Evolutionary conservation across 2,888 invertebrate species (phyloP), one percentile per base, ranked within the genome.

Genomic region (Bugulina stolonifera): DNA sequence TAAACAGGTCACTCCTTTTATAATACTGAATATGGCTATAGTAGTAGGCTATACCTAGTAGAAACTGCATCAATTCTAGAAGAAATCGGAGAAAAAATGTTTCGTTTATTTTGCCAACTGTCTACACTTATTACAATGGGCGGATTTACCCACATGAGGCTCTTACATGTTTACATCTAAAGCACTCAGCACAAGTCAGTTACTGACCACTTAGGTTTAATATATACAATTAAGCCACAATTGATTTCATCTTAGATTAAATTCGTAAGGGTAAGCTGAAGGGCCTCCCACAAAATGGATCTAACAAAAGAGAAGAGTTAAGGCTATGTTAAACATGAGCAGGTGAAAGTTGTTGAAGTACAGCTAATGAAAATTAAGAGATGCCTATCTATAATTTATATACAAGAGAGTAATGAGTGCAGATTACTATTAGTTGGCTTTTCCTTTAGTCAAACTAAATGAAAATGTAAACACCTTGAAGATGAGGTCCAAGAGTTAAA

Each of bases 371-470:
- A 18, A 23, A 55, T 43, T 43, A 43, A 18, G 5, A 43, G 43
- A 43, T 43, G 57, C 64, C 27, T 64, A 64, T 64, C 64, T 29
- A 27, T 27, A 64, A 25, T 27, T 27, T 64, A 18, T 25, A 32
- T 64, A 64, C 32, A 64, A 64, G 64, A 23, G 29, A 64, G 64
- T 64, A 64, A 64, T 64, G 64, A 64, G 64, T 64, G 64, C 64
- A 64, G 5, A 64, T 27, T 27, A 32, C n/a, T 27, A 64, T 32
- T 64, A 14, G 29, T 27, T 64, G 29, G 3, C 34, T 10, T 64
- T 64, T 64, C 64, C 32, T 64, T 32, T 64, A 64, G n/a, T n/a
- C n/a, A n/a, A n/a, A n/a, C n/a, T n/a, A n/a, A n/a, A n/a, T 32
- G 10, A 14, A 64, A 64, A 43, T 18, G 64, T 64, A 64, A 64